Conservation (phyloP, 1,140 invertebrate species). For the Lineus longissimus region DNA sequence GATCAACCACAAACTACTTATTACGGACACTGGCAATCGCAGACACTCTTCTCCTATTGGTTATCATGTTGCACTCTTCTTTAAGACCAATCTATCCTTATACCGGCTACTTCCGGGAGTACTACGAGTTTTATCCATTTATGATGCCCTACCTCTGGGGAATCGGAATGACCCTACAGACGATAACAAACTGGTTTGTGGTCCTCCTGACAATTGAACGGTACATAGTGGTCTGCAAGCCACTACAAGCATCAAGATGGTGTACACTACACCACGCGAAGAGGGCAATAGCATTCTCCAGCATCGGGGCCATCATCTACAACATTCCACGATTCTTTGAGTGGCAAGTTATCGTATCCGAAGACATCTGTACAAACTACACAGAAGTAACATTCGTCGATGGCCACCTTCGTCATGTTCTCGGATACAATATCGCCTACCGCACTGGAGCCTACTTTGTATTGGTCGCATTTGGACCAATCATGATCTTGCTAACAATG, state of each 20-base stretch:
- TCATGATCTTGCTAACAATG: not conserved
- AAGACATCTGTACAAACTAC: not conserved
- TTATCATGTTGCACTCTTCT: not conserved
- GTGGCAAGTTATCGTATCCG: conserved; percentile 6
- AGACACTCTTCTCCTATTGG: conserved; percentile 6
- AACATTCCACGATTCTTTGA: conserved; percentile 12
- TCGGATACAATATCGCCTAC: conserved; percentile 3
- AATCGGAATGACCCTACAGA: conserved; percentile 8
- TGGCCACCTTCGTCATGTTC: not conserved
- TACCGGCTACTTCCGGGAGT: not conserved
- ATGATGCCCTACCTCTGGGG: conserved; percentile 11
- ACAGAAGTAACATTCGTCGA: not conserved
- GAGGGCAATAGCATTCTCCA: not conserved
- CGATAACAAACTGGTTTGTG: conserved; percentile 11
- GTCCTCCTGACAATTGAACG: conserved; percentile 10
- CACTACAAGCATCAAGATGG: not conserved
- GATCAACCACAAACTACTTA: conserved; percentile 4
- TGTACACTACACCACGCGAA: not conserved
- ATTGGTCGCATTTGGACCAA: conserved; percentile 6
- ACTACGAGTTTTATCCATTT: conserved; percentile 8
- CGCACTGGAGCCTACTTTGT: not conserved
- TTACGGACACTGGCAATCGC: not conserved
- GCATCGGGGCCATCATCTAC: not conserved
- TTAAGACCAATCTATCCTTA: not conserved
- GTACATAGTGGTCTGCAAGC: conserved; percentile 4